Base-by-base conservation (phyloP, 2,888 invertebrate species). In the Fabriciana adippe region DNA sequence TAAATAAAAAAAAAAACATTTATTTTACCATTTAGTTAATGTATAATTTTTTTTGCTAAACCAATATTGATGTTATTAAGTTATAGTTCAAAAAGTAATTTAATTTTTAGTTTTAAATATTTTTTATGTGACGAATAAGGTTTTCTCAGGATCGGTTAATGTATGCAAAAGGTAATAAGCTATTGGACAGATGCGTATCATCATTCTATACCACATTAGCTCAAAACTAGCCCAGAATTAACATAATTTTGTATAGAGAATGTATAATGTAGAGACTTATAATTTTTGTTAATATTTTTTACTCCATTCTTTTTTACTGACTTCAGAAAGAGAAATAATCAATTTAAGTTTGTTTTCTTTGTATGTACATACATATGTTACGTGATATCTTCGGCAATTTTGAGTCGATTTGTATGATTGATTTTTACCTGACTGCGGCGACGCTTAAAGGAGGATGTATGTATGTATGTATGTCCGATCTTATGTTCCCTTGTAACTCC, bases 131-230 rank as follows among this genome's bases (percentile, higher is more conserved):
- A 21, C 41, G 18, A 56, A 47, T 47, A 59, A 61, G 35, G 35
- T 41, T 41, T 60, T 66, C 66, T 8, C 66, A 61, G 60, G 60
- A 66, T 66, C 48, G 48, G n/a, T 61, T 66, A 66, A 61, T 61
- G 16, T 65, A 66, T 61, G 60, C 55, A 66, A 41, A n/a, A 60
- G 55, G 48, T 66, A n/a, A 61, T 66, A 61, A 62, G 51, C 21
- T 48, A 76, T 77, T 67, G 68, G 87, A 89, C 89, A 89, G 87
- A 88, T 88, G 88, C 85, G 78, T 84, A 85, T 85, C 85, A 87
- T 86, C 85, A 86, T 82, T 74, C 83, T 84, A 88, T 86, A 77
- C 78, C 64, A 75, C 76, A 85, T 89, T 87, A 86, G 75, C 67
- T 64, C 71, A 80, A 81, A 80, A 78, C 85, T 88, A 87, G 87